Percentiles rank a stretch among this genome's conserved stretches.
These are phyloP conservation scores for Trypoxylon attenuatum DNA, from an alignment of 2,888 invertebrate genomes.

Conservation along the genomic window DNA sequence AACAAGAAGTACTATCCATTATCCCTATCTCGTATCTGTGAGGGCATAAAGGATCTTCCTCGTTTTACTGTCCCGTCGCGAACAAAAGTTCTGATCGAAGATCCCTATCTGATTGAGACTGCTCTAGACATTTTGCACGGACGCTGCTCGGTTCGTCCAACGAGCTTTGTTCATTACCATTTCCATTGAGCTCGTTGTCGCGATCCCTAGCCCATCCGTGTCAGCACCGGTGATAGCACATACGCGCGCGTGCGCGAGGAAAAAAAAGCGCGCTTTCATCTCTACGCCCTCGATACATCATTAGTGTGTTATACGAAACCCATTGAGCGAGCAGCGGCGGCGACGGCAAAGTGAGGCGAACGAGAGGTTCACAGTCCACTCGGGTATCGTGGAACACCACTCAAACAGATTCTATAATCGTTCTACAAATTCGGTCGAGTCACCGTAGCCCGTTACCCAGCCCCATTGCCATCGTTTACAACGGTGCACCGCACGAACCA, in stretches of 20 bases:
- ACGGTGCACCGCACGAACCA: constrained; percentile 26
- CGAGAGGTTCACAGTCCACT: not conserved
- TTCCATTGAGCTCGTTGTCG: too few species aligned
- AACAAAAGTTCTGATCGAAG: not conserved
- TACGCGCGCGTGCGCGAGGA: not conserved
- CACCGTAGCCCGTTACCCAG: constrained; percentile 14
- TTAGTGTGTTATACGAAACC: constrained; percentile 38
- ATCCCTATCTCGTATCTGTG: constrained; percentile 4
- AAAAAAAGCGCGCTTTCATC: constrained; percentile 34
- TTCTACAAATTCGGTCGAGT: constrained; percentile 51
- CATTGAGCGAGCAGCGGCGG: constrained; percentile 37
- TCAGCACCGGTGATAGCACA: not conserved
- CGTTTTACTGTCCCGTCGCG: not conserved
- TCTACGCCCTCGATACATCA: constrained; percentile 18
- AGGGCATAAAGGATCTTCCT: not conserved
- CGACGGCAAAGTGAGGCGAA: constrained; percentile 4
- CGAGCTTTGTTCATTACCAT: not conserved
- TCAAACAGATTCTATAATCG: constrained; percentile 47
- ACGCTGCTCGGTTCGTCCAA: not conserved
- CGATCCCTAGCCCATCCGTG: too few species aligned
- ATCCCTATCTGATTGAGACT: not conserved
- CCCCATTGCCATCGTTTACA: constrained; percentile 17
- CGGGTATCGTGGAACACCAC: constrained; percentile 18
- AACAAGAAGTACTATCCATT: constrained; percentile 17
- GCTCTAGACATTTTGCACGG: not conserved